Base-by-base conservation (phyloP, 2,113 vertebrate genomes). In the Carassius auratus region DNA sequence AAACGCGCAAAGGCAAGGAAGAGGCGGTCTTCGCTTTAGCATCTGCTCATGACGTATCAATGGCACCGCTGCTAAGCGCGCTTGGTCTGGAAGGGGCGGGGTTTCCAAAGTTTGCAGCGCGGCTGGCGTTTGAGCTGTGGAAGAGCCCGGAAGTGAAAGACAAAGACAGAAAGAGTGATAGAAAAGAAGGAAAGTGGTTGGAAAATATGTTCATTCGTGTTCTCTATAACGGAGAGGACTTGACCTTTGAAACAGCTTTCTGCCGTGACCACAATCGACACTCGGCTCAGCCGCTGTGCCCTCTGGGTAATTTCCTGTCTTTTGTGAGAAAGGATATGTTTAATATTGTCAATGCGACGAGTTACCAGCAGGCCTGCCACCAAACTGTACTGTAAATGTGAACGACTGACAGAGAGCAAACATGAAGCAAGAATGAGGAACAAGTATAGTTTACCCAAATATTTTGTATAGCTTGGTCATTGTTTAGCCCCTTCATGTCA, bases 121-220 rank as follows among this genome's bases (percentile, higher is more conserved):
- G 98, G 69, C 90, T 99, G 64, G 95, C 97, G 83, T 98, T 99
- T 78, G 98, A 99, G 92, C 90, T 99, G 77, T 99, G 98, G 98
- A 96, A 94, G 84, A 94, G 97, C 88, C 95, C 85, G 0, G 15
- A 9, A 1, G 6, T 4, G 0, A 68, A 78, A 8, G 83, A 88
- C 12, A 76, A 78, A 8, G 83, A 88, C 10, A 76, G 19, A 62
- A 7, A 88, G 59, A 3, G 81, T 85, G 26, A 90, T 78, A 85
- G 5, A 79, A 0, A 91, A 89, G 61, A 61, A 2, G 19, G 83
- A 84, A 84, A 84, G 92, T 95, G 36, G 94, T 92, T 87, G 91
- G 93, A 89, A 86, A 93, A 95, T 64, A 91, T 95, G 79, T 96
- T 96, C 6, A 87, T 99, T 83, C 96, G 97, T 76, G 93, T 99